phyloP scores from a whole-genome alignment of 2,888 invertebrate genomes.

The Drosophila cognata region DNA sequence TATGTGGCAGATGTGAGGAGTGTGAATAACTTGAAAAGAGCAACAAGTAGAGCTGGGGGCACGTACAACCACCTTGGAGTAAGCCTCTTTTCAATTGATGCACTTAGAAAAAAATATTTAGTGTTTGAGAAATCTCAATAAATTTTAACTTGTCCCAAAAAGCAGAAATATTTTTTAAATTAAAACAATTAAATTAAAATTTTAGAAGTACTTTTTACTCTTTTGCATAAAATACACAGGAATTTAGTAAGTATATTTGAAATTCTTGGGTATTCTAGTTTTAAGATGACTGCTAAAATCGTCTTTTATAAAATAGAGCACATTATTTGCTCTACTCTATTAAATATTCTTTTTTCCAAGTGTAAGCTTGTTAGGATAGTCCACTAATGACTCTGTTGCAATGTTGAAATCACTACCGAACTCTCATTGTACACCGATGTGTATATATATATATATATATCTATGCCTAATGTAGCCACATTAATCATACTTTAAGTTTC shows the following conservation, averaged over 20 bases:
- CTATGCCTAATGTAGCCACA: slow-evolving; percentile 60
- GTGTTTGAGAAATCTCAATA: neutral
- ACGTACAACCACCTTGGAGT: slow-evolving; percentile 12
- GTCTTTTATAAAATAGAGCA: neutral
- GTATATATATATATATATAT: neutral
- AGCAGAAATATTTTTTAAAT: neutral
- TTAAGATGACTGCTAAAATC: neutral
- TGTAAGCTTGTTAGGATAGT: slow-evolving; percentile 51
- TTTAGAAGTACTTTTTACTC: no score
- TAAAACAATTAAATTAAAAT: no score
- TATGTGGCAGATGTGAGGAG: neutral
- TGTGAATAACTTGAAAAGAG: slow-evolving; percentile 17
- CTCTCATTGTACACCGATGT: slow-evolving; percentile 42
- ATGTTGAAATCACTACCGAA: slow-evolving; percentile 52
- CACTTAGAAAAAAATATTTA: neutral
- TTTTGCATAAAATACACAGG: neutral
- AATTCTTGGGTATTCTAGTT: neutral
- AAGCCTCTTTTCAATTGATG: slow-evolving; percentile 15
- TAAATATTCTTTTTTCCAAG: neutral
- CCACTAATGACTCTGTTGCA: slow-evolving; percentile 70
- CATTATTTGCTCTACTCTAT: neutral
- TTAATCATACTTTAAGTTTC: slow-evolving; percentile 73
- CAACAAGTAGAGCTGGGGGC: slow-evolving; percentile 8
- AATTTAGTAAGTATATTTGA: neutral
- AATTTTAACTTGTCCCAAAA: neutral